phyloP scores from a whole-genome alignment of 1,140 invertebrate species.

The Bombyx mandarina region DNA sequence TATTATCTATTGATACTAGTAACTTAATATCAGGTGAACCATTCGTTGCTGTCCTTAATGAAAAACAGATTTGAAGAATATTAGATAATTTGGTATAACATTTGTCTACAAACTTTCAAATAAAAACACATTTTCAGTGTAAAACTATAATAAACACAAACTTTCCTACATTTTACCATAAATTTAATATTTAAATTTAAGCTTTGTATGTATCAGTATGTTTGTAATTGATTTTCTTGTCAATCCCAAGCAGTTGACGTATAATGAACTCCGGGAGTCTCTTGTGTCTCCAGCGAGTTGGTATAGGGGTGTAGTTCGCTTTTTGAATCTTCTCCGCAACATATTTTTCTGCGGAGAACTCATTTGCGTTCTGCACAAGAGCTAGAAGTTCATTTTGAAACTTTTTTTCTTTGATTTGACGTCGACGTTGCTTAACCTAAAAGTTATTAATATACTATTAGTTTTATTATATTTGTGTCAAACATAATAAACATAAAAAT shows the following conservation, averaged over 20 bases:
- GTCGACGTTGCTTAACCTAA: slow-evolving; percentile 75
- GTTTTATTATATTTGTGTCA: slow-evolving; percentile 10
- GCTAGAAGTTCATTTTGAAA: slow-evolving; percentile 81
- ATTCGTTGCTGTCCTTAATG: too few species aligned
- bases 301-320: slow-evolving; percentile 75
- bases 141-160: too few species aligned
- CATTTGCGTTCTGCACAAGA: slow-evolving; percentile 79
- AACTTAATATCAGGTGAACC: too few species aligned
- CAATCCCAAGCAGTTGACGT: slow-evolving; percentile 64
- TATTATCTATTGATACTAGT: too few species aligned
- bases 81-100: too few species aligned
- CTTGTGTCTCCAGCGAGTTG: slow-evolving; percentile 76
- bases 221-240: slow-evolving; percentile 66
- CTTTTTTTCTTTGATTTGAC: slow-evolving; percentile 80
- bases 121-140: too few species aligned
- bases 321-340: slow-evolving; percentile 75
- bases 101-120: too few species aligned
- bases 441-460: slow-evolving; percentile 19
- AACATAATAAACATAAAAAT: neutral
- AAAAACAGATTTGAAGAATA: too few species aligned
- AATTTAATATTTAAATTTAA: slow-evolving; percentile 15
- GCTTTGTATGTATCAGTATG: slow-evolving; percentile 60
- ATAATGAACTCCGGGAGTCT: slow-evolving; percentile 77
- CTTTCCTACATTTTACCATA: too few species aligned
- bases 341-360: slow-evolving; percentile 82